These are phyloP conservation scores for Spinibarbus caldwelli DNA, from an alignment of 2,797 vertebrate species.

Conservation along the genomic window DNA sequence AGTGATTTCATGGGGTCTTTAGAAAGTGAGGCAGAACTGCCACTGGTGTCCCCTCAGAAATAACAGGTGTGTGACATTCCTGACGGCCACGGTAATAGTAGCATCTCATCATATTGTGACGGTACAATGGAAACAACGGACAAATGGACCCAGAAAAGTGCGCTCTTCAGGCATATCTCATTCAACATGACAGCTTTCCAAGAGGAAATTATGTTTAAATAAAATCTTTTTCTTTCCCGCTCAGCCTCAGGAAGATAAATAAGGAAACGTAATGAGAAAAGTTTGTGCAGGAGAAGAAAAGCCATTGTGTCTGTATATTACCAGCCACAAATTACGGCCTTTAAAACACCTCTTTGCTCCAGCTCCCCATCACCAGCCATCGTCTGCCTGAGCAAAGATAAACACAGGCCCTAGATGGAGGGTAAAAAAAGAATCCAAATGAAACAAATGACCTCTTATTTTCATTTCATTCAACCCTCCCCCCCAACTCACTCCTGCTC, in stretches of 20 bases:
- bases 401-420: conserved; percentile 75
- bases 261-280: conserved; percentile 77
- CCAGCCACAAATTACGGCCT: conserved; percentile 67
- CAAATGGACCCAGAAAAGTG: conserved; percentile 55
- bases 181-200: conserved; percentile 56
- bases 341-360: conserved; percentile 63
- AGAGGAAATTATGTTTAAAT: conserved; percentile 70
- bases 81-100: conserved; percentile 63
- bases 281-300: conserved; percentile 61
- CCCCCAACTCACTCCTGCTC: conserved; percentile 56
- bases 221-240: conserved; percentile 54
- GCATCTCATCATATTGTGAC: conserved; percentile 60
- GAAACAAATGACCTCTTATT: conserved; percentile 82
- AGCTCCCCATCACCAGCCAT: conserved; percentile 50
- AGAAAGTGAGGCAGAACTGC: not conserved
- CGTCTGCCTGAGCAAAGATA: conserved; percentile 72
- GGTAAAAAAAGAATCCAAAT: conserved; percentile 69
- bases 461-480: conserved; percentile 71
- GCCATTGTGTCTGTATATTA: conserved; percentile 74
- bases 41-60: not conserved
- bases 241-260: conserved; percentile 70
- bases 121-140: conserved; percentile 40
- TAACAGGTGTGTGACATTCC: not conserved
- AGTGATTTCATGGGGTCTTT: not conserved
- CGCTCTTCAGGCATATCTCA: conserved; percentile 60